A percentile compares a stretch with the other conserved stretches of the same genome.
Conservation (phyloP, 2,797 vertebrate species). For the Xenops minutus region DNA sequence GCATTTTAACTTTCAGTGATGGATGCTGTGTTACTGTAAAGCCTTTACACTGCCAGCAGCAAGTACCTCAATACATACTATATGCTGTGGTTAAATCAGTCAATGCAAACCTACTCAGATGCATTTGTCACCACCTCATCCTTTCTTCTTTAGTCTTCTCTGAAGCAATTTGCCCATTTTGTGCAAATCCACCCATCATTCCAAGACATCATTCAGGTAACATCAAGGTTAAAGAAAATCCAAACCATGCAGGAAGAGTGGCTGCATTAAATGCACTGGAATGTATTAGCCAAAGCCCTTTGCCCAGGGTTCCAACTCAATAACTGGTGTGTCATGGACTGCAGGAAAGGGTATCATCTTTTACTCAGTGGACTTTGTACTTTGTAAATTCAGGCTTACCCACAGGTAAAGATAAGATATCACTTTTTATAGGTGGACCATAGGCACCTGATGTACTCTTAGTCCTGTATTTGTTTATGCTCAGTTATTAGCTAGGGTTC, state of each 20-base stretch:
- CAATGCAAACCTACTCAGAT: background rate
- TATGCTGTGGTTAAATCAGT: background rate
- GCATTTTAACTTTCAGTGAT: conserved; percentile 1
- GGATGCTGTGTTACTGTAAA: conserved; percentile 1
- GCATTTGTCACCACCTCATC: background rate
- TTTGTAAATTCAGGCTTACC: background rate
- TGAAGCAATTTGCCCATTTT: background rate
- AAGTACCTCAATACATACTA: background rate
- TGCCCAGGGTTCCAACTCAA: background rate
- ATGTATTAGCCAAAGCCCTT: background rate
- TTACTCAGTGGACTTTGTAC: background rate
- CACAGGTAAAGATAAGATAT: background rate
- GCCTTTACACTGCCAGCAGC: background rate
- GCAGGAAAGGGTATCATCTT: background rate
- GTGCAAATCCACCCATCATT: background rate
- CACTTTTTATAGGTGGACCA: background rate
- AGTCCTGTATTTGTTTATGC: conserved; percentile 5
- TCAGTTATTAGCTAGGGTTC: background rate
- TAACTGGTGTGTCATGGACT: background rate
- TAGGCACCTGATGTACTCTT: background rate
- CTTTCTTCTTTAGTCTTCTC: background rate
- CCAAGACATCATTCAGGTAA: background rate
- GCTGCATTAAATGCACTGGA: background rate
- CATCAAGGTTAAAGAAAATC: background rate
- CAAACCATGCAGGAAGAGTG: background rate